Evolutionary conservation across 1,140 invertebrate species (phyloP), one percentile per base, ranked within the genome.

Genomic region (Zelostemma sp.): DNA sequence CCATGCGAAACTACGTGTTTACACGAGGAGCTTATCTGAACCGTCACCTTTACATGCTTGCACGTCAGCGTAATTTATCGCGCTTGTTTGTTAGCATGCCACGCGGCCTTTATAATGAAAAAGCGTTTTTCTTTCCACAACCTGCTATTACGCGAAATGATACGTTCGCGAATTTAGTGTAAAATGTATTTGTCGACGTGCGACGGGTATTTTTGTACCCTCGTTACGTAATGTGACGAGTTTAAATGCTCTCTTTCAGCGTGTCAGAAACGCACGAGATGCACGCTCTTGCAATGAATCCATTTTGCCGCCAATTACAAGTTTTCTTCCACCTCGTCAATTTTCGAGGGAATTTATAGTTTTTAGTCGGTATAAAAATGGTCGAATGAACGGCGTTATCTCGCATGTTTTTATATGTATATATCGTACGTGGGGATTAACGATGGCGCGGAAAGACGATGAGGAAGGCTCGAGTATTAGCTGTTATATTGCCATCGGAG

Each of bases 11-110:
- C 1, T 65, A 58, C 62, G 31, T 66, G 62, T 66, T 66, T 71
- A 71, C 62, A 58, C 41, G 61, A 41, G 53, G n/a, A 62, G 48
- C 58, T 71, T 71, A 71, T 71, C 68, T 65, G 3, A 35, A 43
- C 46, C 62, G 62, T 71, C 62, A 61, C 61, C 48, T 66, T 66
- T 49, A 65, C 62, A 66, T 66, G 62, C 58, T 59, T 62, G 49
- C 62, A 66, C 58, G 62, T 71, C 58, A 71, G 40, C 54, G 55
- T 66, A 66, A 63, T 63, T 71, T 71, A 71, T 71, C 55, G 46
- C 19, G 19, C 64, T 63, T 19, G 38, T 58, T 35, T 62, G 64
- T 61, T 69, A 63, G 38, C 1, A 31, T 49, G 48, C 28, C 49
- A 14, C 9, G 49, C 28, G 59, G 47, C 55, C 60, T 60, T 41